These are phyloP conservation scores for Myotis planiceps DNA, from an alignment of 2,797 vertebrate genomes.

Conservation along the genomic window DNA sequence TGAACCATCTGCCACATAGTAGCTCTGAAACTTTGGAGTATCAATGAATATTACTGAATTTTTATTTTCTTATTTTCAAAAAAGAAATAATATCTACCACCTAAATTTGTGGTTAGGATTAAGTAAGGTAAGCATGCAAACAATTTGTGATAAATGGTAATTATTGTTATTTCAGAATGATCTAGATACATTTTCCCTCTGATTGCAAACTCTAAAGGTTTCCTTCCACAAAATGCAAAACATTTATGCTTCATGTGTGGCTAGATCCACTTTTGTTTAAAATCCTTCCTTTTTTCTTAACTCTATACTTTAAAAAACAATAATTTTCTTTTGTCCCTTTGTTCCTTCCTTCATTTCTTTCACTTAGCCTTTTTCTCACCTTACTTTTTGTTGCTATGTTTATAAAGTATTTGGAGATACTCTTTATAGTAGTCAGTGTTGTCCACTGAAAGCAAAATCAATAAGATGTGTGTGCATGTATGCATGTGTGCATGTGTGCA, in stretches of 20 bases:
- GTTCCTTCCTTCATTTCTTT: not conserved
- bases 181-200: not conserved
- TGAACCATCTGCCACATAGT: not conserved
- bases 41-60: not conserved
- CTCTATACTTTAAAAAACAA: not conserved
- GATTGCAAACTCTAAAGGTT: not conserved
- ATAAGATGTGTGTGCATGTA: not conserved
- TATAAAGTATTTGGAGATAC: not conserved
- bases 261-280: not conserved
- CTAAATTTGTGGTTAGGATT: not conserved
- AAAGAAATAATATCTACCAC: not conserved
- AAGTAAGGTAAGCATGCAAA: not conserved
- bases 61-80: not conserved
- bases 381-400: not conserved
- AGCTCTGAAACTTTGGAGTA: not conserved
- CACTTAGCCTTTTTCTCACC: not conserved
- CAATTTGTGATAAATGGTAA: not conserved
- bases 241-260: not conserved
- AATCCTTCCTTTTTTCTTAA: not conserved
- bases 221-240: not conserved
- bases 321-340: not conserved
- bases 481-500: too few species aligned
- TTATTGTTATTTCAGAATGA: not conserved
- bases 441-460: not conserved
- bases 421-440: not conserved